A percentile compares a stretch with the other conserved stretches of the same genome.
These are phyloP conservation scores for Anabacerthia variegaticeps DNA, from an alignment of 2,797 vertebrate genomes.

Conservation along the genomic window DNA sequence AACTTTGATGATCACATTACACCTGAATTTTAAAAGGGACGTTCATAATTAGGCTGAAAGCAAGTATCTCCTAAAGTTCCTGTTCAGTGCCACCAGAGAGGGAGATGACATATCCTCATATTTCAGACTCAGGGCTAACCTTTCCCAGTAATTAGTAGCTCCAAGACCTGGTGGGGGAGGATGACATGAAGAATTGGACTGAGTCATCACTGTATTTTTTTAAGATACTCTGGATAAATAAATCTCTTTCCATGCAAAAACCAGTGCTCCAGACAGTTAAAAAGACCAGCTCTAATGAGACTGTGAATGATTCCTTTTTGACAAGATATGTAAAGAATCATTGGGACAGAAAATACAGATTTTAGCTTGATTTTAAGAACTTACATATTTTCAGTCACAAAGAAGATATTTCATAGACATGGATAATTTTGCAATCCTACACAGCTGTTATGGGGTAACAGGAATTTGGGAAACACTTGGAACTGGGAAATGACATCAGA, in stretches of 20 bases:
- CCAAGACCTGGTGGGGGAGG: background rate
- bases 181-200: background rate
- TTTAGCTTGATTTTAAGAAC: background rate
- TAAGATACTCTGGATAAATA: background rate
- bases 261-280: background rate
- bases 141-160: slow-evolving; percentile 28
- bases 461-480: background rate
- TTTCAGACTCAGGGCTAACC: slow-evolving; percentile 4
- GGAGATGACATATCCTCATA: background rate
- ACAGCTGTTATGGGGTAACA: background rate
- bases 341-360: background rate
- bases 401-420: background rate
- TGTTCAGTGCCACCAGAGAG: background rate
- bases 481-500: background rate
- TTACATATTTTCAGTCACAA: background rate
- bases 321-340: background rate
- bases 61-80: background rate
- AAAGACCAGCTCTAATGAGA: background rate
- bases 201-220: slow-evolving; percentile 15
- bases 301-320: background rate
- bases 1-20: background rate
- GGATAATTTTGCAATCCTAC: background rate
- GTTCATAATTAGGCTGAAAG: background rate
- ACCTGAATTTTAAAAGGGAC: background rate
- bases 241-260: background rate